These are phyloP conservation scores for Spilogale gracilis DNA, from an alignment of 2,113 vertebrate species.

Conservation along the genomic window DNA sequence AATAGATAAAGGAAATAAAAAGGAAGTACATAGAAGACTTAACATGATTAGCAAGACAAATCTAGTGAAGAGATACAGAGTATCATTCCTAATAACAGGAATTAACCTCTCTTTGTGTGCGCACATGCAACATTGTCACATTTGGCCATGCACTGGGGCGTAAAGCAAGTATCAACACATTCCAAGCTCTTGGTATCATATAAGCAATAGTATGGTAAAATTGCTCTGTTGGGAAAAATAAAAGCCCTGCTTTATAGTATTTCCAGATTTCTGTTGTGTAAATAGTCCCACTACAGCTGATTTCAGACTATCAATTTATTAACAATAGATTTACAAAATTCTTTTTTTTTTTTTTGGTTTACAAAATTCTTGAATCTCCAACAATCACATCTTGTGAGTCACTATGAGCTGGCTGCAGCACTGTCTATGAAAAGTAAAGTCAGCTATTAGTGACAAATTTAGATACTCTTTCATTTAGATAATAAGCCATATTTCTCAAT, in stretches of 20 bases:
- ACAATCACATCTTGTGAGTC: background rate
- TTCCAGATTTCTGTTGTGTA: background rate
- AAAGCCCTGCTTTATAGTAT: background rate
- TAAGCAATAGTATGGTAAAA: background rate
- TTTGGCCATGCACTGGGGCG: background rate
- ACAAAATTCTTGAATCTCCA: background rate
- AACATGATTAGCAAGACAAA: background rate
- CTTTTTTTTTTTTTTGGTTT: no score
- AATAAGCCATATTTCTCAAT: background rate
- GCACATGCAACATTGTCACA: background rate
- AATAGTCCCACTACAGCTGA: background rate
- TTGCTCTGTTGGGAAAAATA: background rate
- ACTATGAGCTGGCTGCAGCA: background rate
- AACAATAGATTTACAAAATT: background rate
- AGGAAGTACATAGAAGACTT: background rate
- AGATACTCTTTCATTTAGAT: background rate
- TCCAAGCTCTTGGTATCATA: background rate
- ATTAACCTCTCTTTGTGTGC: background rate
- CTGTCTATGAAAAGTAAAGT: background rate
- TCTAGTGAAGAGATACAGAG: background rate
- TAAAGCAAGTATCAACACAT: background rate
- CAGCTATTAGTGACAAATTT: conserved; percentile 4
- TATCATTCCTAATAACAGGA: background rate
- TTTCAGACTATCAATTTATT: background rate
- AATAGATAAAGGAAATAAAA: background rate